Percentiles rank a stretch among this genome's conserved stretches.
phyloP scores from a whole-genome alignment of 2,888 invertebrate species.

The Elysia crispata region DNA sequence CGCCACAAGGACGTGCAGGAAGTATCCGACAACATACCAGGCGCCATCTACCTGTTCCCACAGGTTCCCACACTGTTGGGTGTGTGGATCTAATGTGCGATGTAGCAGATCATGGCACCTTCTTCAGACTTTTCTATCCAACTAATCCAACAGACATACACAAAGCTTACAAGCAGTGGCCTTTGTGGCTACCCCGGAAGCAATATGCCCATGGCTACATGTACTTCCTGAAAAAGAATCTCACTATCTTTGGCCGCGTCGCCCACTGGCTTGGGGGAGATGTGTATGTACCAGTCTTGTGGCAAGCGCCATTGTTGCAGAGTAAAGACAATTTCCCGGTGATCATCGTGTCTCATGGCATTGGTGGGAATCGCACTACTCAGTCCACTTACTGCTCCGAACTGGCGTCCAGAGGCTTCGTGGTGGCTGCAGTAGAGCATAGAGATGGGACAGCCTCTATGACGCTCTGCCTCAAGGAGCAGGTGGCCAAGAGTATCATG shows the following conservation, averaged over 20 bases:
- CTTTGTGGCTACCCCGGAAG: conserved; percentile 81
- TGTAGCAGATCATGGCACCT: conserved; percentile 79
- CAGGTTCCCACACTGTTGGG: no score
- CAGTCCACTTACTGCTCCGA: conserved; percentile 82
- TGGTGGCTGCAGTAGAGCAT: conserved; percentile 83
- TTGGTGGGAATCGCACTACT: conserved; percentile 82
- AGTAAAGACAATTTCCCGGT: conserved; percentile 78
- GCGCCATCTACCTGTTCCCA: no score
- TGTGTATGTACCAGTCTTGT: conserved; percentile 80
- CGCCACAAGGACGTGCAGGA: no score
- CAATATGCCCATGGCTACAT: conserved; percentile 81
- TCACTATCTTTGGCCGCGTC: conserved; percentile 67
- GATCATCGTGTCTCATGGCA: conserved; percentile 83
- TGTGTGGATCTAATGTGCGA: conserved; percentile 82
- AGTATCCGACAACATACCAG: no score
- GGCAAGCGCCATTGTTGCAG: conserved; percentile 77
- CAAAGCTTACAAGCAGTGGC: conserved; percentile 79
- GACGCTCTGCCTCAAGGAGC: conserved; percentile 67
- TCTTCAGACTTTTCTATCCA: conserved; percentile 82
- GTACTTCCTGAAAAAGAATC: conserved; percentile 72
- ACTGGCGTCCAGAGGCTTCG: conserved; percentile 83
- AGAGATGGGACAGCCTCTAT: conserved; percentile 76
- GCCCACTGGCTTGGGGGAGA: conserved; percentile 72
- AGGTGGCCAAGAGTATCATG: conserved; percentile 24
- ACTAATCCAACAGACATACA: conserved; percentile 78